These are phyloP conservation scores for Mus spicilegus DNA, from an alignment of 2,113 vertebrate species.

Conservation along the genomic window DNA sequence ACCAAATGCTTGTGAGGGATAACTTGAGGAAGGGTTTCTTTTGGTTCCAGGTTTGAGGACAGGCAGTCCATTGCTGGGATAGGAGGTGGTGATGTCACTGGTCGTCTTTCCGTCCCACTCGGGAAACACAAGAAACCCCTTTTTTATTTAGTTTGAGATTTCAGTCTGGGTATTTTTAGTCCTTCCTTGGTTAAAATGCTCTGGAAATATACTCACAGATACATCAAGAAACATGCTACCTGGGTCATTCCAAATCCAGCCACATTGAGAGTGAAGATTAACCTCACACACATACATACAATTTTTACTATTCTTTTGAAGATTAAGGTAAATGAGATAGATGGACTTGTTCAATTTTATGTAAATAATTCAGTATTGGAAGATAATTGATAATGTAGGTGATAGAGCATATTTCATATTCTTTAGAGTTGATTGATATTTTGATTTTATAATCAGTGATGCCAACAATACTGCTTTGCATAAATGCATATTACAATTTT, in stretches of 20 bases:
- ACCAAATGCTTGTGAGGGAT: not conserved
- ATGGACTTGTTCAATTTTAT: not conserved
- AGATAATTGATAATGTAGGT: not conserved
- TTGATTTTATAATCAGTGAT: not conserved
- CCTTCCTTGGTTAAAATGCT: not conserved
- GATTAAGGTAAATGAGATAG: not conserved
- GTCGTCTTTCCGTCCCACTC: not conserved
- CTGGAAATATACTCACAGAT: not conserved
- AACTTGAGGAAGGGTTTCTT: not conserved
- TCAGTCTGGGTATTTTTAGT: too few relatives aligned
- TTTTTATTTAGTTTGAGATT: not conserved
- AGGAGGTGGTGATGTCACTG: not conserved
- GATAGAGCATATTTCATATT: not conserved
- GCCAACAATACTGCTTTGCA: not conserved
- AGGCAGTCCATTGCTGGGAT: not conserved
- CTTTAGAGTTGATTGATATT: not conserved
- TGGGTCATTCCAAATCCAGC: not conserved
- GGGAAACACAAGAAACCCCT: not conserved
- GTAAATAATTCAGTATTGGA: not conserved
- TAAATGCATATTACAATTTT: not conserved
- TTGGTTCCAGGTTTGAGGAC: not conserved
- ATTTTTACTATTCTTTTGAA: not conserved
- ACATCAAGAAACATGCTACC: not conserved
- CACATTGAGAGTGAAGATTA: not conserved
- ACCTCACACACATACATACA: not conserved